phyloP scores from a whole-genome alignment of 1,140 invertebrate species.

The Leptinotarsa defecta region DNA sequence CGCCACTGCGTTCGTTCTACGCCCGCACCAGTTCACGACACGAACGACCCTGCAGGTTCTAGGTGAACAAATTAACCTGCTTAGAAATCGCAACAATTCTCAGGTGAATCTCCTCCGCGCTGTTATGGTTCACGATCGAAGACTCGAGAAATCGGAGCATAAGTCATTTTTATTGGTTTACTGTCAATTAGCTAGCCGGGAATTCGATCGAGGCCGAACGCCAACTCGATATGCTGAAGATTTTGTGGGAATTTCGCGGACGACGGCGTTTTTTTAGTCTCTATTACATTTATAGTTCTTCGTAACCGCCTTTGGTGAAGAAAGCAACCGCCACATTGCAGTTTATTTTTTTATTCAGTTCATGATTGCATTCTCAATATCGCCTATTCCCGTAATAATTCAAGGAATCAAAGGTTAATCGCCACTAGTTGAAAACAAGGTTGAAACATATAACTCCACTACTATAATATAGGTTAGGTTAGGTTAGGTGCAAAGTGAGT shows the following conservation, averaged over 20 bases:
- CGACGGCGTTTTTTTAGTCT: too few species aligned
- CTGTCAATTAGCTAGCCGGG: conserved; percentile 1
- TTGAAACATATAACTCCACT: too few species aligned
- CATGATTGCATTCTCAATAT: too few species aligned
- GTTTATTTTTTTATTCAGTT: too few species aligned
- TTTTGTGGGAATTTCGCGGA: background rate
- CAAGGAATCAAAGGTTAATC: too few species aligned
- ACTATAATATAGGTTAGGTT: too few species aligned
- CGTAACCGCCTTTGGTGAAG: too few species aligned
- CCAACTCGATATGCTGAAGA: background rate
- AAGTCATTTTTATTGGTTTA: conserved; percentile 1
- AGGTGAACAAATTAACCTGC: conserved; percentile 8
- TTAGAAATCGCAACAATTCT: conserved; percentile 8
- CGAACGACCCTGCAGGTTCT: conserved; percentile 7
- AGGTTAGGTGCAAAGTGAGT: too few species aligned
- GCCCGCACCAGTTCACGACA: conserved; percentile 7
- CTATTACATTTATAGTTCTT: too few species aligned
- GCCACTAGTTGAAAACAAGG: too few species aligned
- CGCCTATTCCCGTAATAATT: too few species aligned
- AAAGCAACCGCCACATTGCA: too few species aligned
- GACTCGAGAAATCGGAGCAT: conserved; percentile 4
- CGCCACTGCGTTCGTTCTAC: background rate
- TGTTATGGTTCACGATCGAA: conserved; percentile 2
- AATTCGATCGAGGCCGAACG: background rate
- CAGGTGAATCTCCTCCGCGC: conserved; percentile 1